Percentiles rank a stretch among this genome's conserved stretches.
Conservation (phyloP, 2,797 vertebrate genomes). For the Leucoraja ocellata region DNA sequence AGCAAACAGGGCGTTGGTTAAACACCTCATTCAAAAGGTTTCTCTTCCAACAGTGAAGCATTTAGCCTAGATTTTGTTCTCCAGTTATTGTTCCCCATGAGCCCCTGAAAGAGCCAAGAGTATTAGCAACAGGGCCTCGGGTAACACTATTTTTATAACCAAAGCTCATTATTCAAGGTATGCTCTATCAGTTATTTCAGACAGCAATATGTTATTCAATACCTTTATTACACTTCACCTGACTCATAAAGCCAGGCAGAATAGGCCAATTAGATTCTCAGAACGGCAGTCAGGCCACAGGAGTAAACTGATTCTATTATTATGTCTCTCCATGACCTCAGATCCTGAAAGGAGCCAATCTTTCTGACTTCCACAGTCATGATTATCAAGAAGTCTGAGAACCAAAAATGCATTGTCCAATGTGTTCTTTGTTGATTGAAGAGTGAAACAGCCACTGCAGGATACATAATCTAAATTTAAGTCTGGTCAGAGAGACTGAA, state of each 20-base stretch:
- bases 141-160: not conserved
- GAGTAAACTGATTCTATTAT: slow-evolving; percentile 47
- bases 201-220: not conserved
- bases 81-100: too few relatives aligned
- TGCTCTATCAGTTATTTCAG: not conserved
- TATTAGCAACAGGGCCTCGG: too few relatives aligned
- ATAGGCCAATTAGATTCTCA: slow-evolving; percentile 43
- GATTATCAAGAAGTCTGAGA: slow-evolving; percentile 48
- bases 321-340: slow-evolving; percentile 48
- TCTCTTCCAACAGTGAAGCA: too few relatives aligned
- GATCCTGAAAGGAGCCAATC: slow-evolving; percentile 45
- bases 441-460: not conserved
- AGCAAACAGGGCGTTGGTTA: too few relatives aligned
- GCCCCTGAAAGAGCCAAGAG: too few relatives aligned
- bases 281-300: slow-evolving; percentile 38
- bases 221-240: slow-evolving; percentile 41
- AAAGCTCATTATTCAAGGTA: not conserved
- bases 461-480: slow-evolving; percentile 46
- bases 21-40: too few relatives aligned
- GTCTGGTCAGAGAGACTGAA: not conserved
- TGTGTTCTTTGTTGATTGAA: slow-evolving; percentile 41
- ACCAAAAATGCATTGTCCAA: slow-evolving; percentile 46
- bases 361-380: slow-evolving; percentile 46
- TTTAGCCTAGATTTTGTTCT: too few relatives aligned
- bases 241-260: slow-evolving; percentile 45